phyloP scores from a whole-genome alignment of 2,888 invertebrate species.

The Cephalotes varians region DNA sequence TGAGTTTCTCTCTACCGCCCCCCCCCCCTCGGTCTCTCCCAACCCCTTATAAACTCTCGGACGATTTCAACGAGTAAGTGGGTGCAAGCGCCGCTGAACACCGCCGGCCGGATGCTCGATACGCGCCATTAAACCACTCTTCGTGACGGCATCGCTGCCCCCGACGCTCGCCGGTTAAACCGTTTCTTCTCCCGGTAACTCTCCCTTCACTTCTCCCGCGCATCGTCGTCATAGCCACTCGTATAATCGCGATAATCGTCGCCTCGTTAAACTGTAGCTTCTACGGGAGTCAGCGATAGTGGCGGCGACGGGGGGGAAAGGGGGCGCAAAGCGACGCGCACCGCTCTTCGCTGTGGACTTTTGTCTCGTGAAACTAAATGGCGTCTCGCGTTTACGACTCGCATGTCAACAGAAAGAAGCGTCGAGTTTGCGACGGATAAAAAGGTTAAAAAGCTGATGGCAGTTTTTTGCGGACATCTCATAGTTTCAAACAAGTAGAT shows the following conservation, averaged over 20 bases:
- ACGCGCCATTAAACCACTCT: conserved; percentile 84
- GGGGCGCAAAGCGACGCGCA: background rate
- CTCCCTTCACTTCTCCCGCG: conserved; percentile 34
- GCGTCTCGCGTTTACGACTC: conserved; percentile 35
- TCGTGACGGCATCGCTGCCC: conserved; percentile 65
- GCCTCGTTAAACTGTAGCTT: conserved; percentile 76
- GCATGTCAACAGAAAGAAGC: conserved; percentile 9
- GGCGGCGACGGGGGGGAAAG: background rate
- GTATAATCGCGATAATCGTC: conserved; percentile 79
- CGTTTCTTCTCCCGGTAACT: conserved; percentile 47
- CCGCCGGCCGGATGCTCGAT: conserved; percentile 80
- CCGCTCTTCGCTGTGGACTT: conserved; percentile 20
- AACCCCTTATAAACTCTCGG: conserved; percentile 57
- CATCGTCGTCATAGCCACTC: conserved; percentile 55
- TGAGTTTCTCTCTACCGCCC: conserved; percentile 19
- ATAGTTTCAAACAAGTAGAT: background rate
- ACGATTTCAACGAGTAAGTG: conserved; percentile 61
- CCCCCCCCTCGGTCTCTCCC: background rate
- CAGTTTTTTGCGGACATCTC: background rate
- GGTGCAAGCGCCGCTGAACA: conserved; percentile 71
- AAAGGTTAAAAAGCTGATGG: conserved; percentile 14
- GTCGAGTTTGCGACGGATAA: conserved; percentile 26
- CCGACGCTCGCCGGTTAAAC: conserved; percentile 54
- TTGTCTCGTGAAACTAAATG: conserved; percentile 40
- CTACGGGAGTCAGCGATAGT: conserved; percentile 18